Evolutionary conservation across 2,888 invertebrate genomes (phyloP).

Genomic region (Campaea margaritaria): DNA sequence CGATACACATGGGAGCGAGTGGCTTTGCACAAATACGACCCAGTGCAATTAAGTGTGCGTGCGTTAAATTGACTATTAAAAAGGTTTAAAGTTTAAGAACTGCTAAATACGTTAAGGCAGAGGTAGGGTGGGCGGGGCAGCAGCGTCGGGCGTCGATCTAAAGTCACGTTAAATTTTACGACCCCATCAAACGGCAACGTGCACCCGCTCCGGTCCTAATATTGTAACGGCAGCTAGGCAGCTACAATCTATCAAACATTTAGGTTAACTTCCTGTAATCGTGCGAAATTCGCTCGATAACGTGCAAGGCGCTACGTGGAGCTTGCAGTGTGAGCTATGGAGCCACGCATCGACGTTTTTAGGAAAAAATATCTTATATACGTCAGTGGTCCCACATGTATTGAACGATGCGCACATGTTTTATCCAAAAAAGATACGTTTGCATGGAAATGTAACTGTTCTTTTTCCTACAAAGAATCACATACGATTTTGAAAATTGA

Average conservation of each 20-base stretch:
- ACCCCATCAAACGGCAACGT: slow-evolving; percentile 67
- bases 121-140: slow-evolving; percentile 23
- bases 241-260: slow-evolving; percentile 46
- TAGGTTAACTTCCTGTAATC: slow-evolving; percentile 39
- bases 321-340: slow-evolving; percentile 19
- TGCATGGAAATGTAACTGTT: neutral
- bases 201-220: slow-evolving; percentile 44
- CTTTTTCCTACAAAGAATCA: neutral
- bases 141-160: slow-evolving; percentile 40
- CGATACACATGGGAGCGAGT: no score
- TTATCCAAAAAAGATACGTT: neutral
- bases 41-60: neutral
- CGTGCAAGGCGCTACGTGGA: slow-evolving; percentile 6
- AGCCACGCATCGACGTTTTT: no score
- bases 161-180: slow-evolving; percentile 65
- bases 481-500: neutral
- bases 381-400: no score
- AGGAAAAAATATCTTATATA: no score
- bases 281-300: slow-evolving; percentile 30
- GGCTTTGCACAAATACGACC: no score
- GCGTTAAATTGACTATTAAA: slow-evolving; percentile 15
- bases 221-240: slow-evolving; percentile 40
- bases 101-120: slow-evolving; percentile 6
- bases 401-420: neutral
- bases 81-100: slow-evolving; percentile 19